Percentiles rank a stretch among this genome's conserved stretches.
Conservation (phyloP, 2,888 invertebrate genomes). For the Steromphala cineraria region DNA sequence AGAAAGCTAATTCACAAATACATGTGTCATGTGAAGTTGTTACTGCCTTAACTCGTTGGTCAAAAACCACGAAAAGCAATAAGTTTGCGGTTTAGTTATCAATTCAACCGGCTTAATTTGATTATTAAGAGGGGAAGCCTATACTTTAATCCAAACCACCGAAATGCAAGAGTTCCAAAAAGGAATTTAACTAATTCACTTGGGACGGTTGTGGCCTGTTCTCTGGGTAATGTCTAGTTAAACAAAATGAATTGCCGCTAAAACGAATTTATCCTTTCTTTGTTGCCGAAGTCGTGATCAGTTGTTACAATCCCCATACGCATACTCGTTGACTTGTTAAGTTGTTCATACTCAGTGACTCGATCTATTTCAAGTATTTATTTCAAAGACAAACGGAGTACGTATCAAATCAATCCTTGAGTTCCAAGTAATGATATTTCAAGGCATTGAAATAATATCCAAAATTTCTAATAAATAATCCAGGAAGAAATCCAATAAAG, state of each 20-base stretch:
- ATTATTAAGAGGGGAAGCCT: not conserved
- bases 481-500: no score
- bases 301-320: no score
- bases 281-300: not conserved
- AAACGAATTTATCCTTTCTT: not conserved
- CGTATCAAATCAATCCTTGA: no score
- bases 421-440: no score
- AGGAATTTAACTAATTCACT: not conserved
- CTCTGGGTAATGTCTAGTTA: not conserved
- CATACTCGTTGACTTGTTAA: no score
- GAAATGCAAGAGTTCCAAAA: not conserved
- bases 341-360: no score
- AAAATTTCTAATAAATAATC: no score
- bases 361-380: no score
- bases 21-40: not conserved
- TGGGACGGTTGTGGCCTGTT: not conserved
- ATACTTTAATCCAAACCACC: not conserved
- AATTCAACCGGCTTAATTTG: not conserved
- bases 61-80: not conserved
- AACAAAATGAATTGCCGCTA: not conserved
- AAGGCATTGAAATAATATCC: no score
- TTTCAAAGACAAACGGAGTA: no score
- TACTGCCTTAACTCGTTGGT: not conserved
- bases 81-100: conserved; percentile 6
- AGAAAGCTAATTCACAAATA: conserved; percentile 7